Evolutionary conservation across 2,113 vertebrate species (phyloP).

Genomic region (Sarotherodon lohbergeri): DNA sequence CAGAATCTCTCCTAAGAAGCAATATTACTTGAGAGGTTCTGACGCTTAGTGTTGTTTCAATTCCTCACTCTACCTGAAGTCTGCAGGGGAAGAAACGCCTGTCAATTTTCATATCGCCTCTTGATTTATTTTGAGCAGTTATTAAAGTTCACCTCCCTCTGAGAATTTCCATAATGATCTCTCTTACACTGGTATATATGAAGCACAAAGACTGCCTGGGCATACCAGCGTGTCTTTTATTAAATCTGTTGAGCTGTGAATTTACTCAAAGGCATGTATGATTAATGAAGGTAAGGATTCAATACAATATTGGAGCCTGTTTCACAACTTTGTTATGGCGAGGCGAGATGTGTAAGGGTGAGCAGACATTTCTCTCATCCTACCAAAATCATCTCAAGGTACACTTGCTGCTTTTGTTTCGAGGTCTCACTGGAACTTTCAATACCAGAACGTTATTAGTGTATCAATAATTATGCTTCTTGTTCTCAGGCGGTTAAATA

Average conservation of each 20-base stretch:
- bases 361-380: not conserved
- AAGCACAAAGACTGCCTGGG: constrained; percentile 23
- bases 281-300: constrained; percentile 57
- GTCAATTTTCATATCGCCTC: constrained; percentile 57
- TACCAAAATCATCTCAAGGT: not conserved
- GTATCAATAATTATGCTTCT: not conserved
- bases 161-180: constrained; percentile 66
- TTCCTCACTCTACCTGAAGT: constrained; percentile 31
- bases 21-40: constrained; percentile 47
- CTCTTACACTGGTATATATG: constrained; percentile 31
- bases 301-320: constrained; percentile 32
- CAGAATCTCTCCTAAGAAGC: constrained; percentile 43
- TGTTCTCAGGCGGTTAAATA: not conserved
- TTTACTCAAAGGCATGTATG: constrained; percentile 64
- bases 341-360: not conserved
- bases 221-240: constrained; percentile 41
- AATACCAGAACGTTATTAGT: not conserved
- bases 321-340: not conserved
- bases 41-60: constrained; percentile 45
- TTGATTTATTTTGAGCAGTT: constrained; percentile 67
- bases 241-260: constrained; percentile 64
- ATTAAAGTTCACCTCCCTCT: constrained; percentile 60
- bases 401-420: not conserved
- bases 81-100: constrained; percentile 39
- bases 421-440: not conserved